Conservation (phyloP, 2,797 vertebrate genomes). For the Novumbra hubbsi region DNA sequence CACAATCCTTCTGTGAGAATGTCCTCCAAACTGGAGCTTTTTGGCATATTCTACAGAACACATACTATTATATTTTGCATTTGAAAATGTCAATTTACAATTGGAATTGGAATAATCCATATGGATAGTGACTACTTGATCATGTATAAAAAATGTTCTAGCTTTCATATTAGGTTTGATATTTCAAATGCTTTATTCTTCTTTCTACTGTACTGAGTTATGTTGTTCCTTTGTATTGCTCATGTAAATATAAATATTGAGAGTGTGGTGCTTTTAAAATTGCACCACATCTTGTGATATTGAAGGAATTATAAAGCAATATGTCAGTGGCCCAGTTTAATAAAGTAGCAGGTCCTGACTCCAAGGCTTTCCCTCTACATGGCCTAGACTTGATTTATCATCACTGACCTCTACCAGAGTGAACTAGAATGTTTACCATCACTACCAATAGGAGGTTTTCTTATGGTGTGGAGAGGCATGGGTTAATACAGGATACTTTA, state of each 20-base stretch:
- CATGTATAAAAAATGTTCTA: not conserved
- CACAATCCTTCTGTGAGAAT: no score
- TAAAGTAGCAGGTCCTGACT: slow-evolving; percentile 7
- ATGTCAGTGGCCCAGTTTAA: slow-evolving; percentile 5
- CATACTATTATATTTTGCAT: not conserved
- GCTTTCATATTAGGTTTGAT: not conserved
- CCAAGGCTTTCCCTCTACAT: not conserved
- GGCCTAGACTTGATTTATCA: slow-evolving; percentile 17
- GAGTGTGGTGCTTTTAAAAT: not conserved
- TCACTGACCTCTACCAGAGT: slow-evolving; percentile 1
- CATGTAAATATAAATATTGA: not conserved
- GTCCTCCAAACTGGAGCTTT: no score
- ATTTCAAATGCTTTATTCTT: not conserved
- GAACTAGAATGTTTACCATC: not conserved
- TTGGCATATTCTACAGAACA: not conserved
- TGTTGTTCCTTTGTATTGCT: not conserved
- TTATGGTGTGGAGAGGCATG: not conserved
- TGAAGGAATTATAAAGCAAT: slow-evolving; percentile 6
- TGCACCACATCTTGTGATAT: not conserved
- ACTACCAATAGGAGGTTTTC: not conserved
- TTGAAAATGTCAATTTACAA: not conserved
- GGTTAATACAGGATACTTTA: not conserved
- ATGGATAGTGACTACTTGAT: not conserved
- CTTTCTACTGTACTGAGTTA: not conserved
- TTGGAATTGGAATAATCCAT: not conserved